These are phyloP conservation scores for Pseudotriccus pelzelni DNA, from an alignment of 2,797 vertebrate genomes.

Conservation along the genomic window DNA sequence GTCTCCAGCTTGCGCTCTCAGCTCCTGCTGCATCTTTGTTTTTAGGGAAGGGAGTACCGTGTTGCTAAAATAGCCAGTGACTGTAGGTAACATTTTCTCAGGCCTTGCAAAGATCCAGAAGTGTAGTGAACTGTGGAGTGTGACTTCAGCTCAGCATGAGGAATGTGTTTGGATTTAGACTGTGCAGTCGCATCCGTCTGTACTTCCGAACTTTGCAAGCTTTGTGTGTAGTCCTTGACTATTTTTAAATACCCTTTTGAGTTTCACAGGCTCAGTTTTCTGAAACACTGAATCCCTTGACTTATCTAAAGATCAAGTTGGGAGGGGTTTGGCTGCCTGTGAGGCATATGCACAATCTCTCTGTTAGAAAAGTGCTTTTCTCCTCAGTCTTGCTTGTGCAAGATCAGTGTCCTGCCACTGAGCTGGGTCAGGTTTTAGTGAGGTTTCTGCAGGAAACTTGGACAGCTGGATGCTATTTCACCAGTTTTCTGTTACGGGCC, in stretches of 20 bases:
- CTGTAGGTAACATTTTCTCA: not conserved
- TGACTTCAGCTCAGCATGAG: not conserved
- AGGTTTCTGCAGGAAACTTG: not conserved
- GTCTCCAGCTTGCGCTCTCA: not conserved
- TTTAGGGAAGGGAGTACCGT: not conserved
- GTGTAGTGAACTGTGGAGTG: not conserved
- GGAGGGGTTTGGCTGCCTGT: not conserved
- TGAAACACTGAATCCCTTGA: not conserved
- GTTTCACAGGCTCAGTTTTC: not conserved
- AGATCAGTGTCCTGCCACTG: not conserved
- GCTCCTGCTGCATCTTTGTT: not conserved
- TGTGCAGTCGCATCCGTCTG: not conserved
- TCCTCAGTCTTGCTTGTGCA: not conserved
- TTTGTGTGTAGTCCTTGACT: not conserved
- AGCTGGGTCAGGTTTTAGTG: not conserved
- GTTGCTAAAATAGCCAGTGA: not conserved
- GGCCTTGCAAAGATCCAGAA: not conserved
- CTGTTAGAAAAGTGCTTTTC: not conserved
- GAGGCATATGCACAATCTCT: not conserved
- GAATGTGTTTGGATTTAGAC: not conserved
- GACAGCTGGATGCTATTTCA: not conserved
- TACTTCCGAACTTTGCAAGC: not conserved
- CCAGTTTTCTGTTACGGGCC: not conserved
- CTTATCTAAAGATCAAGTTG: not conserved
- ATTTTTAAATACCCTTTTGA: not conserved